Conservation (phyloP, 92 coral and sea anemone species). For the Actinostola sp. region DNA sequence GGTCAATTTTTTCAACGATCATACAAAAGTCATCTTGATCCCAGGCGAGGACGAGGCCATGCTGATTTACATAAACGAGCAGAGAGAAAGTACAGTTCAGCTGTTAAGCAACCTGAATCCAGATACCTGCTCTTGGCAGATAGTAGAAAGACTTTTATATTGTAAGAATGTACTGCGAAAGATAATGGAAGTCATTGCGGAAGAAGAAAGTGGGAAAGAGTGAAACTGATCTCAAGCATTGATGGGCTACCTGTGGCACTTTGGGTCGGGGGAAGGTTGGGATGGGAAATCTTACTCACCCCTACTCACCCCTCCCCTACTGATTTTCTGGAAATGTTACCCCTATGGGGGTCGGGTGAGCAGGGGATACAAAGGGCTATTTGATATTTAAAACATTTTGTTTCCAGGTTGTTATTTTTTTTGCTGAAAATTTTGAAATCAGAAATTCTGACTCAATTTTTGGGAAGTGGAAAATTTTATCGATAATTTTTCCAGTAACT, state of each 20-base stretch:
- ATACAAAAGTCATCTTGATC: constrained; percentile 90
- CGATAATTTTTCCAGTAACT: too few species aligned
- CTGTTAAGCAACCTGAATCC: constrained; percentile 73
- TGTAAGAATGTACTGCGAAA: constrained; percentile 86
- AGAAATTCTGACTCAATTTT: too few species aligned
- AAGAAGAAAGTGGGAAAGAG: constrained; percentile 29
- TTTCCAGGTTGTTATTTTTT: too few species aligned
- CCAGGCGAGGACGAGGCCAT: constrained; percentile 81
- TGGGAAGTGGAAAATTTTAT: too few species aligned
- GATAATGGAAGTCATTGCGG: constrained; percentile 62
- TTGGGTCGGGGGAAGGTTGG: background rate
- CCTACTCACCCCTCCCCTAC: background rate
- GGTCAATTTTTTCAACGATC: constrained; percentile 96
- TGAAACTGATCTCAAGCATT: background rate
- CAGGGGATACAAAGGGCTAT: too few species aligned
- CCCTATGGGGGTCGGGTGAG: background rate
- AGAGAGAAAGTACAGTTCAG: constrained; percentile 74
- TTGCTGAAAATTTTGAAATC: too few species aligned
- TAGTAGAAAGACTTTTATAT: constrained; percentile 76
- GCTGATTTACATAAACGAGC: constrained; percentile 87
- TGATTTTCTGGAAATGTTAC: background rate
- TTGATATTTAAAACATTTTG: too few species aligned
- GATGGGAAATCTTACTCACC: background rate
- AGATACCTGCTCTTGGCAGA: constrained; percentile 72
- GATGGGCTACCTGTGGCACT: background rate